A percentile compares a stretch with the other conserved stretches of the same genome.
Conservation (phyloP, 2,113 vertebrate genomes). For the Semnornis frantzii region DNA sequence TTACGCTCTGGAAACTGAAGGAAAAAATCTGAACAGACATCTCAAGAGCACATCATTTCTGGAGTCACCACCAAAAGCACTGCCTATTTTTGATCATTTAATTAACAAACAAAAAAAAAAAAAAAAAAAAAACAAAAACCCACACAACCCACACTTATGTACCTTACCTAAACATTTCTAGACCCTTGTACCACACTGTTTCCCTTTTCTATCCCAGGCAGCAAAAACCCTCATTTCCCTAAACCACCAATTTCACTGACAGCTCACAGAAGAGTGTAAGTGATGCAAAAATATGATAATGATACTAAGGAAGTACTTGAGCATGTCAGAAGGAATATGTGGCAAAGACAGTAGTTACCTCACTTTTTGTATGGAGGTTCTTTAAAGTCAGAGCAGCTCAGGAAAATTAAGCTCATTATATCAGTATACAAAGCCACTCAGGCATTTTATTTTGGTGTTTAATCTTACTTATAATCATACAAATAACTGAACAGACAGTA, state of each 20-base stretch:
- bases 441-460: neutral
- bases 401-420: neutral
- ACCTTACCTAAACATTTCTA: neutral
- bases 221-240: neutral
- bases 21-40: neutral
- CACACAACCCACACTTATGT: neutral
- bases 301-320: neutral
- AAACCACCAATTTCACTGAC: neutral
- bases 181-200: neutral
- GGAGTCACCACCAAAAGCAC: neutral
- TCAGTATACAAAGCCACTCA: neutral
- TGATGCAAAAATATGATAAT: neutral
- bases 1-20: neutral
- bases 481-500: neutral
- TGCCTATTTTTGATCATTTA: neutral
- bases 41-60: neutral
- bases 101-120: neutral
- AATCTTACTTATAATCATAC: neutral
- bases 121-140: too few relatives aligned
- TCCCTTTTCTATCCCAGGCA: neutral
- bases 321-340: neutral
- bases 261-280: neutral
- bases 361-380: neutral
- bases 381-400: neutral
- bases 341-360: neutral